Evolutionary conservation across 2,888 invertebrate genomes (phyloP).

Genomic region (Cyrtodaria siliqua): DNA sequence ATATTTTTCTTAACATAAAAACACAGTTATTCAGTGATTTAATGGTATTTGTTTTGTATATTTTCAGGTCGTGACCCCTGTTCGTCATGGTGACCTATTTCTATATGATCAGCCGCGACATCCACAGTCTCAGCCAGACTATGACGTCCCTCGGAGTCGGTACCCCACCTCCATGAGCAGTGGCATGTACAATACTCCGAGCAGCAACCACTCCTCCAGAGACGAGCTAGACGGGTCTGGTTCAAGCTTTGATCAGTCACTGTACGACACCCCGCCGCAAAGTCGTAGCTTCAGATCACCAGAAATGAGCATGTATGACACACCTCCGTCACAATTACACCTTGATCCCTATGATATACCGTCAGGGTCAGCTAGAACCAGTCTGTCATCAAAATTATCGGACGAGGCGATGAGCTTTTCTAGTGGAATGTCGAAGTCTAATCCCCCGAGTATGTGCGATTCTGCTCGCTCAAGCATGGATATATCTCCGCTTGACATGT

Average conservation of each 20-base stretch:
- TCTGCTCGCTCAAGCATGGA: constrained; percentile 87
- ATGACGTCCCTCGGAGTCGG: constrained; percentile 81
- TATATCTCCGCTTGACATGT: constrained; percentile 79
- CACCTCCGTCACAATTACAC: constrained; percentile 71
- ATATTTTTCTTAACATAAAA: too few species aligned
- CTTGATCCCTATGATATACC: constrained; percentile 68
- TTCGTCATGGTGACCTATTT: constrained; percentile 60
- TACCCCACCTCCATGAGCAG: constrained; percentile 61
- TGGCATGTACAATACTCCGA: constrained; percentile 58
- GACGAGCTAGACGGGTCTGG: constrained; percentile 56
- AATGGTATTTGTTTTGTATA: constrained; percentile 19
- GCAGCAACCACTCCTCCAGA: constrained; percentile 55
- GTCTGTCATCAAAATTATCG: constrained; percentile 84
- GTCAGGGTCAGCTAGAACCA: constrained; percentile 82
- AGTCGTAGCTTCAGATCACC: constrained; percentile 51
- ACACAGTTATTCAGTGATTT: too few species aligned
- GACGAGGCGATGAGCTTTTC: constrained; percentile 83
- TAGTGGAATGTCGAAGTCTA: constrained; percentile 86
- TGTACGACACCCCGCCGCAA: constrained; percentile 76
- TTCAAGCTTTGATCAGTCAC: constrained; percentile 60
- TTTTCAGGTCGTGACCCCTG: constrained; percentile 67
- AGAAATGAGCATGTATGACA: constrained; percentile 71
- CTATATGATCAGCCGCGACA: constrained; percentile 53
- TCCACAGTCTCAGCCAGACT: constrained; percentile 65
- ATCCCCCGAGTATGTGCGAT: constrained; percentile 88